Base-by-base conservation (phyloP, 2,797 vertebrate species). In the Oryzias dopingdopingensis region DNA sequence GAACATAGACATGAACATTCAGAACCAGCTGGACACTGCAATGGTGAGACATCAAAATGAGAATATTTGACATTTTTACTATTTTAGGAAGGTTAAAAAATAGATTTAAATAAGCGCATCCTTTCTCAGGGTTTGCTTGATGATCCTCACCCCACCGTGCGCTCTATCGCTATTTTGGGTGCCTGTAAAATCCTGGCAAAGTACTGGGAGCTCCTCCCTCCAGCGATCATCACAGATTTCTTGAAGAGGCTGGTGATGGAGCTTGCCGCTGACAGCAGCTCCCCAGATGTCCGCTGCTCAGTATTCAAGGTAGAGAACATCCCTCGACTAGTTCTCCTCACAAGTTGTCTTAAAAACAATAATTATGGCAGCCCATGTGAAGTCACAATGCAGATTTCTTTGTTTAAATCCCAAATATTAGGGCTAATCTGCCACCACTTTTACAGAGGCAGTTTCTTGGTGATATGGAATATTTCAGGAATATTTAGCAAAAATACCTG, bases 161-260 rank as follows among this genome's bases (percentile, higher is more conserved):
- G 97, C 52, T 96, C 94, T 42, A 90, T 86, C 4, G 95, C 95
- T 7, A 83, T 91, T 1, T 86, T 99, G 14, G 97, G 96, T 1
- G 94, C 95, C 1, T 95, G 94, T 86, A 95, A 94, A 80, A 93
- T 99, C 72, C 84, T 93, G 52, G 90, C 88, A 41, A 94, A 91
- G 54, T 98, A 93, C 86, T 99, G 96, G 97, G 96, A 98, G 77
- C 89, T 98, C 77, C 94, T 99, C 65, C 95, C 96, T 22, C 74
- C 94, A 0, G 49, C 80, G 0, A 78, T 97, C 74, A 89, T 98
- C 72, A 81, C 93, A 6, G 96, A 98, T 50, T 93, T 99, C 32
- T 77, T 95, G 51, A 95, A 94, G 87, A 97, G 95, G 71, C 74
- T 97, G 37, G 83, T 92, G 16, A 80, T 69, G 57, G 93, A 98